These are phyloP conservation scores for Crocallis elinguaria DNA, from an alignment of 2,888 invertebrate species.

Conservation along the genomic window DNA sequence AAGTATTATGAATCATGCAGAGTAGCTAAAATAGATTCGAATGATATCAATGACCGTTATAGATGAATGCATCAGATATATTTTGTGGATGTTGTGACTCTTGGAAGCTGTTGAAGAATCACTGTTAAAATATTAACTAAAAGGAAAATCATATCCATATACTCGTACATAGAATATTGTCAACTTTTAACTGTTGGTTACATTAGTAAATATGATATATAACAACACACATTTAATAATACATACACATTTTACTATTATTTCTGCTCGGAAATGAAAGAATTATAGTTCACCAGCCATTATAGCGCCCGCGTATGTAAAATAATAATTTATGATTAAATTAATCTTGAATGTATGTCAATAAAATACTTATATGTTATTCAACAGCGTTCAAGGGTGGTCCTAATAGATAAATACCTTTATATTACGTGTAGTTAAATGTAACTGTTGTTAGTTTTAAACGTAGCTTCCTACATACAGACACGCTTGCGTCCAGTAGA, in stretches of 20 bases:
- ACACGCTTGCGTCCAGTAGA: constrained; percentile 72
- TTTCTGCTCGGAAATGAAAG: neutral
- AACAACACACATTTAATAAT: too few relatives aligned
- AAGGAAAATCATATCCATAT: too few relatives aligned
- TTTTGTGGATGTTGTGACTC: constrained; percentile 7
- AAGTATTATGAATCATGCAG: constrained; percentile 70
- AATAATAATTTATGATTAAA: constrained; percentile 22
- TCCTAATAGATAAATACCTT: constrained; percentile 33
- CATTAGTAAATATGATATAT: too few relatives aligned
- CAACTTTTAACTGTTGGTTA: too few relatives aligned
- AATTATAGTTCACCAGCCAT: constrained; percentile 10
- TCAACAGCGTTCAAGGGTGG: constrained; percentile 50
- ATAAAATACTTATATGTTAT: too few relatives aligned
- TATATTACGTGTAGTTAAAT: constrained; percentile 50
- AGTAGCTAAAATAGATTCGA: constrained; percentile 57
- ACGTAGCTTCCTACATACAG: constrained; percentile 52
- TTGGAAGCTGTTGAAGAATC: constrained; percentile 21
- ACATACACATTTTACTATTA: too few relatives aligned
- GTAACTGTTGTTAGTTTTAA: constrained; percentile 60
- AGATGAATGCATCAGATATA: constrained; percentile 23
- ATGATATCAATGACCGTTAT: constrained; percentile 52
- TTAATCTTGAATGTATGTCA: constrained; percentile 34
- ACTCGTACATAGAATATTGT: too few relatives aligned
- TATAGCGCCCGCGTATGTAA: constrained; percentile 24
- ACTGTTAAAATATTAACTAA: too few relatives aligned